Conservation (phyloP, 2,888 invertebrate genomes). For the Parochlus steinenii region DNA sequence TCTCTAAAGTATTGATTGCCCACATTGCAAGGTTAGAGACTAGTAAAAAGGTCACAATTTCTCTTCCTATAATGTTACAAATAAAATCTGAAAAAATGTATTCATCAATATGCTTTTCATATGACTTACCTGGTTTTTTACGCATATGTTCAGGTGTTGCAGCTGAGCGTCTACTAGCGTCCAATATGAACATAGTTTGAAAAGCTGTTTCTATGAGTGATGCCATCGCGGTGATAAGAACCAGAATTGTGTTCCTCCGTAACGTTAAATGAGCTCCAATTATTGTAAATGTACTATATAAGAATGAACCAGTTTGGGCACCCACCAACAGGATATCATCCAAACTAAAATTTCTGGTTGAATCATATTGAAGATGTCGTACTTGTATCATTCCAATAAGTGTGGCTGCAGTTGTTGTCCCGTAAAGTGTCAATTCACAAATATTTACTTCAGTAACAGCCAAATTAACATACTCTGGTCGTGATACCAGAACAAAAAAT, state of each 20-base stretch:
- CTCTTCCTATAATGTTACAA: too few relatives aligned
- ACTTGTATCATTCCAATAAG: conserved; percentile 79
- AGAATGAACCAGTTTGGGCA: conserved; percentile 86
- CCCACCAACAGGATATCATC: conserved; percentile 84
- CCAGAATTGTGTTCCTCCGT: conserved; percentile 61
- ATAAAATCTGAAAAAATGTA: too few relatives aligned
- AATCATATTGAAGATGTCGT: conserved; percentile 69
- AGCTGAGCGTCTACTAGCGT: conserved; percentile 72
- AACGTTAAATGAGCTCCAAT: conserved; percentile 83
- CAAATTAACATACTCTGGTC: conserved; percentile 60
- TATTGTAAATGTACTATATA: conserved; percentile 85
- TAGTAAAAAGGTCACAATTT: conserved; percentile 81
- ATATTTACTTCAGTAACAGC: conserved; percentile 82
- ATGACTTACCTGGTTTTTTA: conserved; percentile 75
- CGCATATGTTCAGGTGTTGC: conserved; percentile 65
- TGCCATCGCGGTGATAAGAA: conserved; percentile 67
- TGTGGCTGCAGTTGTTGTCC: conserved; percentile 71
- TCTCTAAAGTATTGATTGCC: conserved; percentile 86
- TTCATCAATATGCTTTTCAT: too few relatives aligned
- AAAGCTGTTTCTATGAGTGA: conserved; percentile 77
- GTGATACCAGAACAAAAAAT: conserved; percentile 75
- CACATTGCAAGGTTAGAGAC: conserved; percentile 87
- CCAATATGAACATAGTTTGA: conserved; percentile 81
- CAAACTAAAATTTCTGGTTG: conserved; percentile 61
- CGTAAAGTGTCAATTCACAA: conserved; percentile 73